phyloP scores from a whole-genome alignment of 2,888 invertebrate genomes.

The Dynastes tityus region DNA sequence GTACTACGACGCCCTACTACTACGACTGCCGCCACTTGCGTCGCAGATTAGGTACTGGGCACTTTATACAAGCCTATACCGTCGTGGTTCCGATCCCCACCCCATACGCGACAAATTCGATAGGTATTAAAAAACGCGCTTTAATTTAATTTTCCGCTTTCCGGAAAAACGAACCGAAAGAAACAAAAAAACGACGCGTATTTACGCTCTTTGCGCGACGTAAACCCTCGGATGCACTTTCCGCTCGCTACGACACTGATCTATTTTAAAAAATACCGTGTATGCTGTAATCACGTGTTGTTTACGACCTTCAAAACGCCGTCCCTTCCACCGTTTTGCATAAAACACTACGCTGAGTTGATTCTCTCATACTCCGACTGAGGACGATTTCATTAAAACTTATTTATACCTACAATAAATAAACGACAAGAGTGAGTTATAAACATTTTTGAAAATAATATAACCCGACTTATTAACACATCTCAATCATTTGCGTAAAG shows the following conservation, averaged over 20 bases:
- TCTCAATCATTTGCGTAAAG: background rate
- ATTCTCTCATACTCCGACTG: constrained; percentile 2
- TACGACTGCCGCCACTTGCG: constrained; percentile 51
- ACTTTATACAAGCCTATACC: background rate
- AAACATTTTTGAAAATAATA: background rate
- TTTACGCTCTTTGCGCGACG: background rate
- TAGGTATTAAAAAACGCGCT: background rate
- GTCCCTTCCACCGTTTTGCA: constrained; percentile 45
- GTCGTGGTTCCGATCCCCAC: constrained; percentile 16
- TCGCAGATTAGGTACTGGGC: constrained; percentile 52
- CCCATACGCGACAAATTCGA: constrained; percentile 1
- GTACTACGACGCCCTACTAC: constrained; percentile 55
- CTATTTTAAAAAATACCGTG: constrained; percentile 28
- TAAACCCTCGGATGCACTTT: constrained; percentile 29
- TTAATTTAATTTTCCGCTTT: background rate
- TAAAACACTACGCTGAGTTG: background rate
- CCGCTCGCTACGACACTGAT: constrained; percentile 30
- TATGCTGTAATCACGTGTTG: constrained; percentile 52
- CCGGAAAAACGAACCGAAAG: background rate
- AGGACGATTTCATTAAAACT: constrained; percentile 40
- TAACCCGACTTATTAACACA: background rate
- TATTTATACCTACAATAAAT: constrained; percentile 35
- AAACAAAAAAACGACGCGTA: background rate
- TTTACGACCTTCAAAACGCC: constrained; percentile 55
- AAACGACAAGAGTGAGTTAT: constrained; percentile 7